These are phyloP conservation scores for Biston stratarius DNA, from an alignment of 2,888 invertebrate genomes.

Conservation along the genomic window DNA sequence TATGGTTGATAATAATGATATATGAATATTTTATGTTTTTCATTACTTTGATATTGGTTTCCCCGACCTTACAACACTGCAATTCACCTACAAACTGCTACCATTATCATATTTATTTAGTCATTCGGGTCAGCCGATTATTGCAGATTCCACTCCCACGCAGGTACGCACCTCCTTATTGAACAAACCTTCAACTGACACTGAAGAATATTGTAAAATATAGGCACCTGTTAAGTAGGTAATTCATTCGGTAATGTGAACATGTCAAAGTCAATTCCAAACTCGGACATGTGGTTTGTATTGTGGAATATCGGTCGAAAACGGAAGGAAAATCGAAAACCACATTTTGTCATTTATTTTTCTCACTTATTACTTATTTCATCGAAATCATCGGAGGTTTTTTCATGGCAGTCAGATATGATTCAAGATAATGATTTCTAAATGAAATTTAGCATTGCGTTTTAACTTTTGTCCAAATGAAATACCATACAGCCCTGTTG, in stretches of 20 bases:
- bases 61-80: slow-evolving; percentile 26
- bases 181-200: slow-evolving; percentile 54
- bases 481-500: no score
- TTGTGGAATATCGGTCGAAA: no score
- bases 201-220: slow-evolving; percentile 9
- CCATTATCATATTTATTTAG: slow-evolving; percentile 66
- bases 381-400: no score
- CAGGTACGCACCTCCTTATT: slow-evolving; percentile 59
- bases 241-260: neutral
- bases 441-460: neutral
- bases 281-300: no score
- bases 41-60: slow-evolving; percentile 11
- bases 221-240: neutral
- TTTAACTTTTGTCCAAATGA: no score
- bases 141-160: slow-evolving; percentile 63
- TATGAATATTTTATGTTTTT: neutral
- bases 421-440: neutral
- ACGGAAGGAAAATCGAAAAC: no score
- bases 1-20: no score
- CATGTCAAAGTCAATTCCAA: no score
- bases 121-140: slow-evolving; percentile 68
- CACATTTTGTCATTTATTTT: no score
- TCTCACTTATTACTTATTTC: no score
- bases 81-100: slow-evolving; percentile 34
- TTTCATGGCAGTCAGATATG: no score